Base-by-base conservation (phyloP, 1,140 invertebrate genomes). In the Thaumatotibia leucotreta region DNA sequence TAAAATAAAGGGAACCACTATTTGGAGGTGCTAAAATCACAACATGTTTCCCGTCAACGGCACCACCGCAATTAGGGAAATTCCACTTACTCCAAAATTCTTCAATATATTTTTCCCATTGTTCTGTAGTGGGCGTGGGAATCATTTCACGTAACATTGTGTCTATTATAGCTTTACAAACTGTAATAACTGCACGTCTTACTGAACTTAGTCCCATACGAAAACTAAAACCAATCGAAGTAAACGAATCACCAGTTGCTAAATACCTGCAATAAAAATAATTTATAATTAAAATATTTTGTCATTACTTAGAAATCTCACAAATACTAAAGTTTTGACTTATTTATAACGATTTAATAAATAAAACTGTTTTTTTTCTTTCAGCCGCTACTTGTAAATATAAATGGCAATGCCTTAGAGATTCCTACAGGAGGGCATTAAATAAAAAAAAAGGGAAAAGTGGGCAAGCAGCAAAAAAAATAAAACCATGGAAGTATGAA, bases 401-500 rank as follows among this genome's bases (percentile, higher is more conserved):
- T 64, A 65, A 70, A 45, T 79, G 76, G 76, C 74, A 78, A 67
- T n/a, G 50, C 1, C 68, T 79, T 20, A 71, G 72, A 63, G 74
- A 79, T 61, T 67, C 72, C 35, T 76, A 70, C 33, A 70, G 73
- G 62, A 69, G 72, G 61, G 69, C 75, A 35, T 62, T 76, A 31
- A 79, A 75, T 68, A 79, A 76, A 33, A 72, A 65, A 72, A 79
- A 76, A 71, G 63, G 66, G 1, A 72, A 76, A 76, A 70, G 63
- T 64, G 70, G 67, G 54, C 35, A 72, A 35, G 69, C 69, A 68
- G 68, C 67, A 2, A 77, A 76, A 23, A 68, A 69, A 3, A 75
- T 72, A 23, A 80, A 78, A 35, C 32, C 32, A 63, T 77, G 75
- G 75, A 81, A 79, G 50, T 81, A 77, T 29, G 79, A 81, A 39